phyloP scores from a whole-genome alignment of 2,888 invertebrate species.

The Eupithecia centaureata region DNA sequence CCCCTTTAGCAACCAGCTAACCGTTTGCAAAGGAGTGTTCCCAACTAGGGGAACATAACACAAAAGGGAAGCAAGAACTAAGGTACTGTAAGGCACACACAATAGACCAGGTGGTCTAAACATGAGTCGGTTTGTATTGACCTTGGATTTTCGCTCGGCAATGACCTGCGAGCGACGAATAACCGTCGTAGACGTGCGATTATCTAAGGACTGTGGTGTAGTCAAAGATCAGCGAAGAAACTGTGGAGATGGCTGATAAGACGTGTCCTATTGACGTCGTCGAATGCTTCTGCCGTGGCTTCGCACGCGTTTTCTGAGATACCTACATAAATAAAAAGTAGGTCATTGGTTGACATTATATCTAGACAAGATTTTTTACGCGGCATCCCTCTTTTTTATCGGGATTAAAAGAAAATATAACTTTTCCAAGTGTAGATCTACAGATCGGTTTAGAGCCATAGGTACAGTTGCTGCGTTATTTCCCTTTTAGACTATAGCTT shows the following conservation, averaged over 20 bases:
- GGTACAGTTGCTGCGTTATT: not conserved
- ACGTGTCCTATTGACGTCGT: too few relatives aligned
- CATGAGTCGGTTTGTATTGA: constrained; percentile 49
- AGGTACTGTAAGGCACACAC: constrained; percentile 30
- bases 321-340: too few relatives aligned
- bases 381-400: too few relatives aligned
- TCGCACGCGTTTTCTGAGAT: too few relatives aligned
- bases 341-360: too few relatives aligned
- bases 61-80: constrained; percentile 17
- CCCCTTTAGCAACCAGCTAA: constrained; percentile 20
- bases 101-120: constrained; percentile 41
- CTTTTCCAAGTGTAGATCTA: too few relatives aligned
- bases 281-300: too few relatives aligned
- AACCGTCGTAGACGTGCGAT: constrained; percentile 58
- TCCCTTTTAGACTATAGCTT: not conserved
- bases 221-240: not conserved
- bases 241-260: not conserved
- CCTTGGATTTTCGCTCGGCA: constrained; percentile 69
- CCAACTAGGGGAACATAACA: constrained; percentile 21
- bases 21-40: constrained; percentile 14
- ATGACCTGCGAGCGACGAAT: constrained; percentile 66
- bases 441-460: not conserved
- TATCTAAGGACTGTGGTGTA: constrained; percentile 47
- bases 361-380: too few relatives aligned
- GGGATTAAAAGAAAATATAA: too few relatives aligned